phyloP scores from a whole-genome alignment of 1,140 invertebrate species.

The Pissodes strobi region DNA sequence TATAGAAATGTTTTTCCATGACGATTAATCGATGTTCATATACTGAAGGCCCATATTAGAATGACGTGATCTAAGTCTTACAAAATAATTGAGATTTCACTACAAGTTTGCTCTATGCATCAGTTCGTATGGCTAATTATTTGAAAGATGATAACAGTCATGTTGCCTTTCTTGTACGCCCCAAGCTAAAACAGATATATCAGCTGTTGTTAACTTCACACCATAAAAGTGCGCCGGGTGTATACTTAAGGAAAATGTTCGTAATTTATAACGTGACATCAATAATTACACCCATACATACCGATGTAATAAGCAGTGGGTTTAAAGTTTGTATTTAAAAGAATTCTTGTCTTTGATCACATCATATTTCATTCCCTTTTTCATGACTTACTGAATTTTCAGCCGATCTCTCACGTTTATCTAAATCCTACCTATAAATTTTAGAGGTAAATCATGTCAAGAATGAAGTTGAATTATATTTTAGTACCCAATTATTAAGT shows the following conservation, averaged over 20 bases:
- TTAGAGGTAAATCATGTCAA: conserved; percentile 23
- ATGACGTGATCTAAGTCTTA: no score
- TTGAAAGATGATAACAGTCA: not conserved
- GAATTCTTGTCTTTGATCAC: conserved; percentile 23
- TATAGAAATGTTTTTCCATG: no score
- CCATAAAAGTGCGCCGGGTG: conserved; percentile 14
- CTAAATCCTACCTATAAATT: conserved; percentile 25
- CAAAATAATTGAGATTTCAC: no score
- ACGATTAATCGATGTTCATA: no score
- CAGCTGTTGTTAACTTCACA: conserved; percentile 30
- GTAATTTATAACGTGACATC: conserved; percentile 30
- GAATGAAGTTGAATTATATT: conserved; percentile 22
- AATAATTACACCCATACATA: conserved; percentile 24
- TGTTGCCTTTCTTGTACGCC: not conserved
- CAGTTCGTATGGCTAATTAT: no score
- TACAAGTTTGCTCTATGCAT: no score
- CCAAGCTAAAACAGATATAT: conserved; percentile 1
- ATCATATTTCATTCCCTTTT: conserved; percentile 26
- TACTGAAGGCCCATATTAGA: no score
- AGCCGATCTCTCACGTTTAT: conserved; percentile 30
- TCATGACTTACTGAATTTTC: conserved; percentile 26
- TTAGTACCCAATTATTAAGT: conserved; percentile 28
- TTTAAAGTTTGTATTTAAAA: conserved; percentile 16
- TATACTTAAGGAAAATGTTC: conserved; percentile 17
- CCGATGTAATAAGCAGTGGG: conserved; percentile 16